phyloP scores from a whole-genome alignment of 2,888 invertebrate species.

The Hipparchia sbordonii region DNA sequence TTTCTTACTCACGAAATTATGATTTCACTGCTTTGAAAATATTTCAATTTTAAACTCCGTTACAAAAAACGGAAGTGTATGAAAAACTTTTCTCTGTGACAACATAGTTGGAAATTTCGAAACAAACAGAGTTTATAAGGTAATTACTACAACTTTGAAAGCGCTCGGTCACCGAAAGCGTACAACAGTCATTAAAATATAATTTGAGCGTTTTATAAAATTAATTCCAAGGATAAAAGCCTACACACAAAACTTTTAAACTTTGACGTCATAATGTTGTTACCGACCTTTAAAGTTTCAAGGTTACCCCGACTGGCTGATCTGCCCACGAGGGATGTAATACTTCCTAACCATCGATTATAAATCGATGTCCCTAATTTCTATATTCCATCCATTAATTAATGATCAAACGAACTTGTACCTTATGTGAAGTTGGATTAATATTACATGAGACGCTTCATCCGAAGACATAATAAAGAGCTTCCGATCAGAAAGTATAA shows the following conservation, averaged over 20 bases:
- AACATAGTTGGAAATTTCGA: slow-evolving; percentile 10
- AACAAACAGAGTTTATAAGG: slow-evolving; percentile 1
- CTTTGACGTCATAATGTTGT: neutral
- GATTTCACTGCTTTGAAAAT: too few relatives aligned
- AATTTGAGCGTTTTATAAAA: slow-evolving; percentile 22
- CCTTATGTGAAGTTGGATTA: too few relatives aligned
- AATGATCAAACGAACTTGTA: too few relatives aligned
- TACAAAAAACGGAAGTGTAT: neutral
- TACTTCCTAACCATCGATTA: neutral
- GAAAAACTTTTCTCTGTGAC: neutral
- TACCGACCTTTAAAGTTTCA: neutral
- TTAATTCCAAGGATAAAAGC: slow-evolving; percentile 12
- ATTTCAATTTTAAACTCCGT: too few relatives aligned
- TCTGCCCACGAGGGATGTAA: neutral
- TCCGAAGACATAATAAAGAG: too few relatives aligned
- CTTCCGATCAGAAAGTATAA: too few relatives aligned
- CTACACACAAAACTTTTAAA: slow-evolving; percentile 5
- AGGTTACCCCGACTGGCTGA: neutral
- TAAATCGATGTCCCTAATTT: too few relatives aligned
- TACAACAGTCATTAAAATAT: slow-evolving; percentile 21
- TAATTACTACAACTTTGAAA: slow-evolving; percentile 16
- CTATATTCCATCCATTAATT: too few relatives aligned
- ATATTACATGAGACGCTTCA: too few relatives aligned
- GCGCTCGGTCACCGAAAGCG: slow-evolving; percentile 14
- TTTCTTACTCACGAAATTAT: too few relatives aligned